Base-by-base conservation (phyloP, 2,797 vertebrate species). In the Phrynocephalus guinanensis region DNA sequence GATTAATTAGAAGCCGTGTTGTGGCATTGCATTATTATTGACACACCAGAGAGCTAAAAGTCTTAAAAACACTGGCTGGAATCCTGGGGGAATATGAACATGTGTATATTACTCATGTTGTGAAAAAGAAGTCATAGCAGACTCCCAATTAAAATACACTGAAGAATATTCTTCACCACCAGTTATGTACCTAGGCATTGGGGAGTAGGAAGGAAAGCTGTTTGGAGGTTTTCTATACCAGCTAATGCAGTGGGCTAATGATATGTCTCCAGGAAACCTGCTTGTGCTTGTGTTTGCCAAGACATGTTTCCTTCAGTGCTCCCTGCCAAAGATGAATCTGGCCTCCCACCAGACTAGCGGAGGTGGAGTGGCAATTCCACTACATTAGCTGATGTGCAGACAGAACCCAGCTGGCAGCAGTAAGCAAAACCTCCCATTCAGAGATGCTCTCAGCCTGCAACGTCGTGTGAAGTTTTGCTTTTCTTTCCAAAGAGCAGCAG, bases 101-200 rank as follows among this genome's bases (percentile, higher is more conserved):
- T 75, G 70, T 84, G 67, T 85, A 79, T 93, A 90, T 90, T 91
- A 86, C 86, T 92, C 86, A 90, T 90, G 91, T 91, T 91, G 91
- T 82, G 84, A 80, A 83, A 89, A 24, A 72, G 85, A 89, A 88
- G 67, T 18, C 0, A 16, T 78, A 89, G 67, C 38, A 92, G 92
- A 91, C 90, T 94, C 82, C 87, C 89, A 93, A 77, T 91, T 92
- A 92, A 94, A 94, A 94, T 89, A 92, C 44, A 88, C 82, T 87
- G 88, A 88, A 85, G 91, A 72, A 91, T 91, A 89, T 93, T 90
- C 86, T 90, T 67, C 63, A 86, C 85, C 85, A 85, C 92, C 87
- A 82, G 88, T 52, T 90, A 68, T 2, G 1, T 86, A 71, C 89
- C 56, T 18, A 0, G 86, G 48, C 86, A 89, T 48, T 68, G 78